Percentiles rank a stretch among this genome's conserved stretches.
phyloP scores from a whole-genome alignment of 2,888 invertebrate genomes.

The Acanthosoma haemorrhoidale region DNA sequence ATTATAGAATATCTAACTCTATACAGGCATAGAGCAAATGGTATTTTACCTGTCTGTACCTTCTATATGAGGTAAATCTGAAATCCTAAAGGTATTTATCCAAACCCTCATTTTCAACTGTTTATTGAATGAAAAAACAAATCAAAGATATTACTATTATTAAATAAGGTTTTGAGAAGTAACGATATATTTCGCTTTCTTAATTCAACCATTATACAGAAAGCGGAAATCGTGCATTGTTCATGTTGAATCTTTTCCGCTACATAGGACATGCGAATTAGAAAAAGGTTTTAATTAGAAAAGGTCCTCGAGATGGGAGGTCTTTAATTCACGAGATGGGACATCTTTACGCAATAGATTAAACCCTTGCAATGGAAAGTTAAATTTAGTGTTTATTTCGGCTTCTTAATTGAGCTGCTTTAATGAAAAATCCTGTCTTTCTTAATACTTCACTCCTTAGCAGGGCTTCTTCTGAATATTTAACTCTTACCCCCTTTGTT shows the following conservation, averaged over 20 bases:
- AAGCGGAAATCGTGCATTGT: no score
- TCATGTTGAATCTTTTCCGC: not conserved
- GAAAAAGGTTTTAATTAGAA: conserved; percentile 5
- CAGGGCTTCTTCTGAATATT: not conserved
- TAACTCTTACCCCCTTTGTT: not conserved
- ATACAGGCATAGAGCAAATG: no score
- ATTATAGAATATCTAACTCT: no score
- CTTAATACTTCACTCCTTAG: not conserved
- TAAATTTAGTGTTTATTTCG: conserved; percentile 10
- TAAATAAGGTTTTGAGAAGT: no score
- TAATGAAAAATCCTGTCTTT: conserved; percentile 8
- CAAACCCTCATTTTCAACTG: no score
- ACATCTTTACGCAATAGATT: conserved; percentile 12
- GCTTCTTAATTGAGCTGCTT: not conserved
- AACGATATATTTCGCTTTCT: no score
- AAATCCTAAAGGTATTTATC: no score
- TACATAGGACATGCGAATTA: not conserved
- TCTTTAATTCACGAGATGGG: conserved; percentile 10
- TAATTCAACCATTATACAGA: no score
- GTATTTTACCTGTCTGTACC: no score
- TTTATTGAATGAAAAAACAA: no score
- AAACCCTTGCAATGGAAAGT: not conserved
- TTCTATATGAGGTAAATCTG: no score
- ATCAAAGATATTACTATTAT: no score
- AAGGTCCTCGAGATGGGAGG: not conserved